phyloP scores from a whole-genome alignment of 2,113 vertebrate genomes.

The Pseudorectes ferrugineus region DNA sequence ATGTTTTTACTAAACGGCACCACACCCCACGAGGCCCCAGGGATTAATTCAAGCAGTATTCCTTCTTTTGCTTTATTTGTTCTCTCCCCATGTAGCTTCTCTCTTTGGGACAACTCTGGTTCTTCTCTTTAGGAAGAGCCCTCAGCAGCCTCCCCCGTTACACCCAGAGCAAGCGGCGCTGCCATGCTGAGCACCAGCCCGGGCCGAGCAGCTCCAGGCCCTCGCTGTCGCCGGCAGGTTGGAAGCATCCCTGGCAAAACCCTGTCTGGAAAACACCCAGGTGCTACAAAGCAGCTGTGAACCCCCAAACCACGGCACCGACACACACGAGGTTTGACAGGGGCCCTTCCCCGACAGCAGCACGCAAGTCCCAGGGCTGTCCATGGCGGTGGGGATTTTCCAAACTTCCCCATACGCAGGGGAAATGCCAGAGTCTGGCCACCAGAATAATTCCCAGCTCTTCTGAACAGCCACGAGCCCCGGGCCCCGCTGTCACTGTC shows the following conservation, averaged over 20 bases:
- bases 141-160: accelerated
- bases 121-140: not conserved
- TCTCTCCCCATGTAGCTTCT: accelerated
- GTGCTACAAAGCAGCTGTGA: accelerated
- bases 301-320: accelerated
- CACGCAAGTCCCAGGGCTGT: accelerated
- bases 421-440: not conserved
- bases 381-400: accelerated
- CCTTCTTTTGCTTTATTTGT: not conserved
- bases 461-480: accelerated
- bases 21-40: not conserved
- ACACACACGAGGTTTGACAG: accelerated
- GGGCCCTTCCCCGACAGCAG: not conserved
- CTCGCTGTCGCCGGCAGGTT: accelerated
- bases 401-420: accelerated
- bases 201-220: not conserved
- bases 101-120: not conserved
- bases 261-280: accelerated
- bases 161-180: accelerated
- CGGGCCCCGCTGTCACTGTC: not conserved
- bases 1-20: not conserved
- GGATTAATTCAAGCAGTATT: not conserved
- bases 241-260: not conserved
- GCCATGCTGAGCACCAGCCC: not conserved
- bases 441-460: not conserved